Conservation (phyloP, 2,888 invertebrate genomes). For the Steromphala cineraria region DNA sequence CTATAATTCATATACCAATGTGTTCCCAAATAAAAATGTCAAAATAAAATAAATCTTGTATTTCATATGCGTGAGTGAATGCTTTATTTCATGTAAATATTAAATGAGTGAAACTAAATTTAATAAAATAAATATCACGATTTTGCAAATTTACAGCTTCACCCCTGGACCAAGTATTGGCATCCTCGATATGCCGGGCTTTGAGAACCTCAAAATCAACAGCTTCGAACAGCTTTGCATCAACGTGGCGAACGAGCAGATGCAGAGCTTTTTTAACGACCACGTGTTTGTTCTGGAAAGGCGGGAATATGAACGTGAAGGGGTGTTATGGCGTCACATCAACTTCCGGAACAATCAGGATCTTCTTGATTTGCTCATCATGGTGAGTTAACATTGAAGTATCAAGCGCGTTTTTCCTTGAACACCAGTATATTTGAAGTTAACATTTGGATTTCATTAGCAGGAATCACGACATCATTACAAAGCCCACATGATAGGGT, state of each 20-base stretch:
- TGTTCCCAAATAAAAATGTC: no score
- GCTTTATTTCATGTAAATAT: no score
- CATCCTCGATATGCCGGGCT: slow-evolving; percentile 71
- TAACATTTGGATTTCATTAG: no score
- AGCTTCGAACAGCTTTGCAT: slow-evolving; percentile 72
- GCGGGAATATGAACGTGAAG: slow-evolving; percentile 65
- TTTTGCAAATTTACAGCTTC: not conserved
- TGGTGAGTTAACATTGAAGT: slow-evolving; percentile 43
- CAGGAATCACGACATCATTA: no score
- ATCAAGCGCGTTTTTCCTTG: no score
- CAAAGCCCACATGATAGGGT: no score
- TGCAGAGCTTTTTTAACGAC: slow-evolving; percentile 72
- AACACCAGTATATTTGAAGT: no score
- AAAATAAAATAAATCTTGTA: no score
- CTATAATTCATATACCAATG: no score
- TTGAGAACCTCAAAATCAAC: slow-evolving; percentile 69
- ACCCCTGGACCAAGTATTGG: slow-evolving; percentile 46
- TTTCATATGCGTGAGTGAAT: no score
- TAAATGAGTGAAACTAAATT: no score
- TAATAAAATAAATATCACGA: not conserved
- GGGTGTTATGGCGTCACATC: slow-evolving; percentile 61
- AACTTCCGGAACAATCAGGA: slow-evolving; percentile 65
- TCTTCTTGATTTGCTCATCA: slow-evolving; percentile 62
- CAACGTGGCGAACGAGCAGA: slow-evolving; percentile 72
- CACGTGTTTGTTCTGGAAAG: slow-evolving; percentile 69